Percentiles rank a stretch among this genome's conserved stretches.
These are phyloP conservation scores for Seladonia tumulorum DNA, from an alignment of 2,888 invertebrate species.

Conservation along the genomic window DNA sequence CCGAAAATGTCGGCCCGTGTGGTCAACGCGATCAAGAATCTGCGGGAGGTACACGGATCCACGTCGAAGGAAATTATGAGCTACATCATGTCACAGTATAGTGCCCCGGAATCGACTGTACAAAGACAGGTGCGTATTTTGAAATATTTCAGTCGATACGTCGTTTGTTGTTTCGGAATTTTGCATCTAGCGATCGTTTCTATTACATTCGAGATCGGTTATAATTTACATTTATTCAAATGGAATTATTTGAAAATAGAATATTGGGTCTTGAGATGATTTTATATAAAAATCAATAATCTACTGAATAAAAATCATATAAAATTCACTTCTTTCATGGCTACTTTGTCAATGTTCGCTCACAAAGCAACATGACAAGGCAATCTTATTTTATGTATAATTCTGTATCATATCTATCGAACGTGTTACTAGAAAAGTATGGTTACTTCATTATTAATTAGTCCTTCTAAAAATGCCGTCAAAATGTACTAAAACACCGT, in stretches of 20 bases:
- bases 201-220: background rate
- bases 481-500: too few relatives aligned
- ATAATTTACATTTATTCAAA: background rate
- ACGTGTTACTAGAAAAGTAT: too few relatives aligned
- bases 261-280: background rate
- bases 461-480: too few relatives aligned
- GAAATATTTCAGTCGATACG: background rate
- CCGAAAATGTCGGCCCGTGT: constrained; percentile 80
- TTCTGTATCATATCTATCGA: too few relatives aligned
- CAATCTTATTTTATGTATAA: too few relatives aligned
- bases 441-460: too few relatives aligned
- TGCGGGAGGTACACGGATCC: constrained; percentile 79
- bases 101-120: constrained; percentile 68
- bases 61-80: constrained; percentile 80
- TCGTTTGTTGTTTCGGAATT: background rate
- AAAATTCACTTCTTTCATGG: too few relatives aligned
- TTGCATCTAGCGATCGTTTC: background rate
- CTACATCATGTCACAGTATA: constrained; percentile 78
- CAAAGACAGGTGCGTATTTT: constrained; percentile 74
- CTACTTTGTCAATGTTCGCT: too few relatives aligned
- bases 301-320: background rate
- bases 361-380: too few relatives aligned
- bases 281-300: background rate
- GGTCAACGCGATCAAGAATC: constrained; percentile 79
- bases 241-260: too few relatives aligned